Evolutionary conservation across 2,113 vertebrate genomes (phyloP).

Genomic region (Halichoerus grypus): DNA sequence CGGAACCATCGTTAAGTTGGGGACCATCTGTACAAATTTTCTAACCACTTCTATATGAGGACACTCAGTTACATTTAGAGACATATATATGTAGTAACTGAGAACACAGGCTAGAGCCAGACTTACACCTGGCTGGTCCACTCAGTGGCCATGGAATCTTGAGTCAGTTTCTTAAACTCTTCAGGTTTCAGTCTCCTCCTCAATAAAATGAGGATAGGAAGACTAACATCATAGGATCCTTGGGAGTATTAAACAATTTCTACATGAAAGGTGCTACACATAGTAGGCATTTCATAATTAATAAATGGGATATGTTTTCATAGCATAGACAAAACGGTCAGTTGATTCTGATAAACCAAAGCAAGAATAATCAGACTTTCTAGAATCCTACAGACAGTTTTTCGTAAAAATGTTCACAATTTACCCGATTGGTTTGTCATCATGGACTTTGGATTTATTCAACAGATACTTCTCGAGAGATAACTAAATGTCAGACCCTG

Average conservation of each 20-base stretch:
- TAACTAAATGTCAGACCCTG: not conserved
- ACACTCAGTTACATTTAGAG: not conserved
- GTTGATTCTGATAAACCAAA: not conserved
- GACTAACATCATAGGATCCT: not conserved
- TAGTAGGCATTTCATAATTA: not conserved
- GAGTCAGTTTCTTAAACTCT: not conserved
- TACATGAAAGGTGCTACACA: not conserved
- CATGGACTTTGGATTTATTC: not conserved
- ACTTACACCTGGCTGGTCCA: not conserved
- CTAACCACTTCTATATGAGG: not conserved
- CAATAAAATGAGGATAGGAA: not conserved
- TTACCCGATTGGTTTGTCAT: not conserved
- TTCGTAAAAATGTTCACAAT: not conserved
- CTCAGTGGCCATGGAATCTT: not conserved
- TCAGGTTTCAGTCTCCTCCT: not conserved
- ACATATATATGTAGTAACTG: not conserved
- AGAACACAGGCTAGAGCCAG: not conserved
- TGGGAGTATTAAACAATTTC: not conserved
- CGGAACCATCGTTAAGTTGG: not conserved
- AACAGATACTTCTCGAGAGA: slow-evolving; percentile 2
- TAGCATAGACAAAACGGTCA: not conserved
- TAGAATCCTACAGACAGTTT: not conserved
- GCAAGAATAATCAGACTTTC: slow-evolving; percentile 20
- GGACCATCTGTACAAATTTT: not conserved
- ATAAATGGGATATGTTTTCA: not conserved